These are phyloP conservation scores for Adelphocoris suturalis DNA, from an alignment of 2,888 invertebrate species.

Conservation along the genomic window DNA sequence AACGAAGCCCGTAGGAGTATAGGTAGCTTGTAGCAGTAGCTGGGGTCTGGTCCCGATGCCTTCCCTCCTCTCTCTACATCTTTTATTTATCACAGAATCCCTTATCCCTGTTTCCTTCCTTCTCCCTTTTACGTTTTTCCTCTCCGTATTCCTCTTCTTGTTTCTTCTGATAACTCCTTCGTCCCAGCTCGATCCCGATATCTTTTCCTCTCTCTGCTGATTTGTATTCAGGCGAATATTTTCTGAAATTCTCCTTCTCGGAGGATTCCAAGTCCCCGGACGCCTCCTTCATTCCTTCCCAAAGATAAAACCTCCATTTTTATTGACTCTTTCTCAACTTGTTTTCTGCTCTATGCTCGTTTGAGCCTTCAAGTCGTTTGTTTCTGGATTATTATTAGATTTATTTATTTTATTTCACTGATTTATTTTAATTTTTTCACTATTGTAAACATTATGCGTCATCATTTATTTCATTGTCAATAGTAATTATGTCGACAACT, in stretches of 20 bases:
- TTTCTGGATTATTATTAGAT: neutral
- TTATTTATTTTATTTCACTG: too few species aligned
- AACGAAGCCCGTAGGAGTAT: conserved; percentile 27
- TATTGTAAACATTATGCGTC: too few species aligned
- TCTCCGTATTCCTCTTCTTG: conserved; percentile 27
- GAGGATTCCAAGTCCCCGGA: conserved; percentile 6
- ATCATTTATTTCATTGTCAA: too few species aligned
- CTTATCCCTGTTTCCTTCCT: conserved; percentile 36
- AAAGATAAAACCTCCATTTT: conserved; percentile 60
- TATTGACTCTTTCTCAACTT: conserved; percentile 52
- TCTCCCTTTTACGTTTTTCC: conserved; percentile 27
- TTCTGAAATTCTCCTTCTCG: conserved; percentile 43
- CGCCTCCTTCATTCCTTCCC: conserved; percentile 13
- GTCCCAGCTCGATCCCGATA: conserved; percentile 2
- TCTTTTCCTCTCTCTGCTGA: conserved; percentile 28
- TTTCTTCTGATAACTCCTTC: conserved; percentile 32
- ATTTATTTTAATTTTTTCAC: too few species aligned
- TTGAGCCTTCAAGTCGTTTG: neutral
- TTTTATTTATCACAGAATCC: conserved; percentile 53
- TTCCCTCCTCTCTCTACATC: conserved; percentile 10
- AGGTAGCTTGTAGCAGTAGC: conserved; percentile 34
- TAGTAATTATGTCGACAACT: too few species aligned
- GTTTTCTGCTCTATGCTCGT: neutral
- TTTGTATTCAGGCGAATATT: conserved; percentile 49
- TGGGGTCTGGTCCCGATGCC: conserved; percentile 9